phyloP scores from a whole-genome alignment of 2,113 vertebrate genomes.

The Proteles cristata region DNA sequence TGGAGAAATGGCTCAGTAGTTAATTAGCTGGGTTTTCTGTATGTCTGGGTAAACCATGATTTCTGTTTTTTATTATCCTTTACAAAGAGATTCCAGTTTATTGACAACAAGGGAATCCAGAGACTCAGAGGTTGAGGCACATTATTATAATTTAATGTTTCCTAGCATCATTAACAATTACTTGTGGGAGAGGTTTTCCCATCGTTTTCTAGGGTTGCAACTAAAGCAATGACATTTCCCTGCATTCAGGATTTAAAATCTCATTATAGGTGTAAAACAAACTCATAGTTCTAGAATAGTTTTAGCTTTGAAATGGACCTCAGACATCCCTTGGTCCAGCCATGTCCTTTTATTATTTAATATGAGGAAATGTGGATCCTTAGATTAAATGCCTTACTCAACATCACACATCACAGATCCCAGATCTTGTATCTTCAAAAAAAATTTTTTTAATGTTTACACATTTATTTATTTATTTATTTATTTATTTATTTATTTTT shows the following conservation, averaged over 20 bases:
- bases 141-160: conserved; percentile 49
- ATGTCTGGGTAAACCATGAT: conserved; percentile 23
- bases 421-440: not conserved
- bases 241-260: not conserved
- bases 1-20: not conserved
- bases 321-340: not conserved
- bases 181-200: not conserved
- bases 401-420: too few species aligned
- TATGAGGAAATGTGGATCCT: not conserved
- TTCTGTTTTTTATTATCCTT: conserved; percentile 45
- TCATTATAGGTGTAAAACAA: not conserved
- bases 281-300: not conserved
- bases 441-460: too few species aligned
- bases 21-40: conserved; percentile 64
- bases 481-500: too few species aligned
- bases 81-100: conserved; percentile 45
- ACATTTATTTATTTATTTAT: too few species aligned
- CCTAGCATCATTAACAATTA: not conserved
- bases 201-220: not conserved
- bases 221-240: not conserved
- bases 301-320: not conserved
- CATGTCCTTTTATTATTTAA: not conserved
- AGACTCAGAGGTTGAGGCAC: not conserved
- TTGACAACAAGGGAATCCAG: not conserved
- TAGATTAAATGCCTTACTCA: not conserved